These are phyloP conservation scores for Napeogenes sylphis DNA, from an alignment of 2,888 invertebrate genomes.

Conservation along the genomic window DNA sequence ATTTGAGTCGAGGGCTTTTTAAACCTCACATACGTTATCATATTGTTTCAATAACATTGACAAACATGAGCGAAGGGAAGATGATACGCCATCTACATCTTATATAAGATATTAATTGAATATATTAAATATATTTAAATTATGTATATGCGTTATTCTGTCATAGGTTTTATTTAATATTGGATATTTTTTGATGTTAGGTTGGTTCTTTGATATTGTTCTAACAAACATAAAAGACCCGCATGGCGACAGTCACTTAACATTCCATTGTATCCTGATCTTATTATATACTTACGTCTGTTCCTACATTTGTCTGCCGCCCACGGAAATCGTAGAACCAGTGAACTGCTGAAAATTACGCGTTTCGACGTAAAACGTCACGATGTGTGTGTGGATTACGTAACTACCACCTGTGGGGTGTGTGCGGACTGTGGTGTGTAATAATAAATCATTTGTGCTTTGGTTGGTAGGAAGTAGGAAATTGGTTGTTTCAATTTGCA, in stretches of 20 bases:
- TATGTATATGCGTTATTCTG: too few relatives aligned
- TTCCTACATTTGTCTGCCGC: conserved; percentile 6
- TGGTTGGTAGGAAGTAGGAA: conserved; percentile 19
- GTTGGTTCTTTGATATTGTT: neutral
- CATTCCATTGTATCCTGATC: conserved; percentile 6
- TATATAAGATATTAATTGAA: too few relatives aligned
- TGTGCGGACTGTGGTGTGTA: conserved; percentile 4
- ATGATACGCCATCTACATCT: neutral
- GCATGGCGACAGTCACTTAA: conserved; percentile 11
- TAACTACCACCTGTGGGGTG: conserved; percentile 5
- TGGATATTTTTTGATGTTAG: neutral
- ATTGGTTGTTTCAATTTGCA: conserved; percentile 12
- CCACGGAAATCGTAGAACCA: conserved; percentile 21
- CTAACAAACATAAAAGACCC: neutral
- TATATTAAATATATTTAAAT: too few relatives aligned
- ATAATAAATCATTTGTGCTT: conserved; percentile 28
- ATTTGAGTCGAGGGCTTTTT: too few relatives aligned
- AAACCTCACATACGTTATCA: conserved; percentile 19
- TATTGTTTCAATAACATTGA: conserved; percentile 20
- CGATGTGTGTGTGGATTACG: conserved; percentile 19
- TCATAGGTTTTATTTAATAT: neutral
- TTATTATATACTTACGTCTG: too few relatives aligned
- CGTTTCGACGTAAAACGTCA: conserved; percentile 19
- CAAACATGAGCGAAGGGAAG: neutral
- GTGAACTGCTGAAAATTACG: conserved; percentile 23